Base-by-base conservation (phyloP, 2,888 invertebrate genomes). In the Euclidia mi region DNA sequence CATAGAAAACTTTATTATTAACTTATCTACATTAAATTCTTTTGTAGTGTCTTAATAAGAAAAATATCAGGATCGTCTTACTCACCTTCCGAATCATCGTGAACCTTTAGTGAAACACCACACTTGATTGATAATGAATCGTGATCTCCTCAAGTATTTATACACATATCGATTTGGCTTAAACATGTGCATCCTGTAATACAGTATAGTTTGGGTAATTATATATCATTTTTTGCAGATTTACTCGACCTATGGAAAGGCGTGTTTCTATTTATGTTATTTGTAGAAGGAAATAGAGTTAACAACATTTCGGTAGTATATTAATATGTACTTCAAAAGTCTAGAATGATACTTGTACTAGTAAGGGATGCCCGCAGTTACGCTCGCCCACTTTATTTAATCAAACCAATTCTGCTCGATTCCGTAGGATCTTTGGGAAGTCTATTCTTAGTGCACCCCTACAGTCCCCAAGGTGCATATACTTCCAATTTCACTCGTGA, bases 51-150 rank as follows among this genome's bases (percentile, higher is more conserved):
- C 12, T 7, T 6, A 47, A 29, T 15, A 12, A 18, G 1, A 28
- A 11, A 60, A 34, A 44, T 40, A 51, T 40, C 31, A 10, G 20
- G 47, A n/a, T 4, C 18, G 0, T 48, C 65, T 75, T 87, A 92
- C 65, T 75, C 86, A 92, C 91, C 91, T 91, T 90, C 78, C 81
- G 81, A 85, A 83, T 78, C 91, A 91, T 91, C 64, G 84, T 88
- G 79, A 79, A 71, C 69, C 71, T 79, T 79, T 76, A 66, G 68
- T 81, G 78, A 79, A 77, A 72, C 68, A 60, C 71, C 59, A 65
- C 61, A 78, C 72, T 77, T 71, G 71, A 82, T 76, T 84, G 81
- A 82, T 78, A 74, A 49, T 63, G 28, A 55, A 59, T 71, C 61
- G 59, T 77, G 65, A 80, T 78, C 66, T 76, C 56, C 43, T 73